Percentiles rank a stretch among this genome's conserved stretches.
Conservation (phyloP, 1,140 invertebrate genomes). For the Drosophila littoralis region DNA sequence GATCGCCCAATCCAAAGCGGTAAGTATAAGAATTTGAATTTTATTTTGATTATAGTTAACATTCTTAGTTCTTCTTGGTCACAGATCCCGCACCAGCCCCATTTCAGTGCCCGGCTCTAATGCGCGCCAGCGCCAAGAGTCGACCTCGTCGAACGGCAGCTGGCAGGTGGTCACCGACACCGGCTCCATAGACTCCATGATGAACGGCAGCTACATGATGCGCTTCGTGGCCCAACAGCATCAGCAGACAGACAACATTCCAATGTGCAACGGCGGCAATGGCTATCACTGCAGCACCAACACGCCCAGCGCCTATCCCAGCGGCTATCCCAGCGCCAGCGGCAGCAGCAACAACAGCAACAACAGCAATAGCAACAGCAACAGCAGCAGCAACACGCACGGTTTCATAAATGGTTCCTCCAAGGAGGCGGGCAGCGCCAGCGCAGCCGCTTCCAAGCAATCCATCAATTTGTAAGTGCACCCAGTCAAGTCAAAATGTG, state of each 20-base stretch:
- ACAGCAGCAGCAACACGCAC: conserved; percentile 85
- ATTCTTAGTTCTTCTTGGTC: not conserved
- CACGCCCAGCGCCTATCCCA: conserved; percentile 63
- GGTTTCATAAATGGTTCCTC: conserved; percentile 84
- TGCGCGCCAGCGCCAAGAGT: conserved; percentile 86
- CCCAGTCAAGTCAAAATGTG: not conserved
- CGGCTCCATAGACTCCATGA: conserved; percentile 86
- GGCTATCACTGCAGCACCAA: conserved; percentile 85
- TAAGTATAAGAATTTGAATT: conserved; percentile 20
- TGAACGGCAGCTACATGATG: conserved; percentile 85
- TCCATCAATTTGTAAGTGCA: conserved; percentile 62
- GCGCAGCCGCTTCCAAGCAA: conserved; percentile 55
- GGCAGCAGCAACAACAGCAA: conserved; percentile 84
- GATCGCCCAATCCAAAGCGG: conserved; percentile 81
- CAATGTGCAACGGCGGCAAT: conserved; percentile 79
- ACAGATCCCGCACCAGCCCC: conserved; percentile 86
- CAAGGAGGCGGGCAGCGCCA: conserved; percentile 51
- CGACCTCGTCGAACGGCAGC: conserved; percentile 85
- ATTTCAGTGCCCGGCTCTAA: conserved; percentile 86
- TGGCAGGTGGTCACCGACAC: conserved; percentile 90
- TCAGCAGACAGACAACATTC: conserved; percentile 72
- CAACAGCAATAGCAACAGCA: conserved; percentile 86
- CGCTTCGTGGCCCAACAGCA: conserved; percentile 77
- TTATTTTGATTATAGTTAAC: not conserved
- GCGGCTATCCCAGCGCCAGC: conserved; percentile 85